phyloP scores from a whole-genome alignment of 2,113 vertebrate genomes.

The human (Homo sapiens) region GRCh38 chr3:111081501-111082000 shows the following conservation, averaged over 20 bases:
- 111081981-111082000: not conserved
- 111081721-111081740: constrained; percentile 28
- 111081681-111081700: constrained; percentile 2
- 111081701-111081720: not conserved
- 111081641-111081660: not conserved
- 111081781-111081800: not conserved
- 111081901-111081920: not conserved
- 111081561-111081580: constrained; percentile 11
- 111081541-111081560: not conserved
- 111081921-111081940: not conserved
- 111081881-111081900: not conserved
- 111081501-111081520: not conserved
- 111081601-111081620: not conserved
- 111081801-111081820: not conserved
- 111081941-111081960: not conserved
- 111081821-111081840: not conserved
- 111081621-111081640: not conserved
- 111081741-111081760: not conserved
- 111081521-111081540: constrained; percentile 20
- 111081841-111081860: not conserved
- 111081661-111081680: not conserved
- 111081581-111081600: not conserved
- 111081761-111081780: not conserved
- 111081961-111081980: not conserved
- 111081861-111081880: not conserved